Evolutionary conservation across 2,113 vertebrate species (phyloP).

Genomic region (Zosterops japonicus): DNA sequence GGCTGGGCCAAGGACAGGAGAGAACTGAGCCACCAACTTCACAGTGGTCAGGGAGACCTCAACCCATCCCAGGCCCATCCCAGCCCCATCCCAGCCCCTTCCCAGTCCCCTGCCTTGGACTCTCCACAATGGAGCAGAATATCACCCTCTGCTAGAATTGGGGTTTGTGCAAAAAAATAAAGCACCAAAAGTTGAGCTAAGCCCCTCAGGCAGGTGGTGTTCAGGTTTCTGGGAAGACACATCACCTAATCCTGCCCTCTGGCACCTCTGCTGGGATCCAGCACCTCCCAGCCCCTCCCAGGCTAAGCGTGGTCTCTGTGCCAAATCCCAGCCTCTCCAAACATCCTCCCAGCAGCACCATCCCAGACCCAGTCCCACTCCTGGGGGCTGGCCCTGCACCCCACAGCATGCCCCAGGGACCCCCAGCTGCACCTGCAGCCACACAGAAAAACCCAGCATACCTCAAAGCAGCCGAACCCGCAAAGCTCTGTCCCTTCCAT

Average conservation of each 20-base stretch:
- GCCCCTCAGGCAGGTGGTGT: background rate
- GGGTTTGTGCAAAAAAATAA: background rate
- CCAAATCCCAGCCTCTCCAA: background rate
- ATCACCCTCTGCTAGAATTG: background rate
- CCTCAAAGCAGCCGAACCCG: background rate
- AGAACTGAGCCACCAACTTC: background rate
- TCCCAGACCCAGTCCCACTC: fast-evolving
- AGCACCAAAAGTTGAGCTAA: background rate
- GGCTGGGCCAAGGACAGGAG: background rate
- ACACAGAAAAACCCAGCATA: background rate
- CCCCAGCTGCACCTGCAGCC: background rate
- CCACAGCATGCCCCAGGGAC: fast-evolving
- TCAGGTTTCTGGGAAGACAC: background rate
- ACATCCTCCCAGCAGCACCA: background rate
- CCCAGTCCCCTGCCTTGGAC: background rate
- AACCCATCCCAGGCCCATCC: background rate
- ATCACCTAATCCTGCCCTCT: background rate
- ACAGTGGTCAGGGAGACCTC: background rate
- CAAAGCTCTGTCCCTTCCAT: background rate
- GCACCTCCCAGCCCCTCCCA: background rate
- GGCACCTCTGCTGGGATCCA: background rate
- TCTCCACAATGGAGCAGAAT: background rate
- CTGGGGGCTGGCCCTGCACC: background rate
- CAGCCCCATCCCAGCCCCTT: background rate
- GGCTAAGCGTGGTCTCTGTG: background rate